Base-by-base conservation (phyloP, 2,113 vertebrate genomes). In the Hemichromis elongatus region DNA sequence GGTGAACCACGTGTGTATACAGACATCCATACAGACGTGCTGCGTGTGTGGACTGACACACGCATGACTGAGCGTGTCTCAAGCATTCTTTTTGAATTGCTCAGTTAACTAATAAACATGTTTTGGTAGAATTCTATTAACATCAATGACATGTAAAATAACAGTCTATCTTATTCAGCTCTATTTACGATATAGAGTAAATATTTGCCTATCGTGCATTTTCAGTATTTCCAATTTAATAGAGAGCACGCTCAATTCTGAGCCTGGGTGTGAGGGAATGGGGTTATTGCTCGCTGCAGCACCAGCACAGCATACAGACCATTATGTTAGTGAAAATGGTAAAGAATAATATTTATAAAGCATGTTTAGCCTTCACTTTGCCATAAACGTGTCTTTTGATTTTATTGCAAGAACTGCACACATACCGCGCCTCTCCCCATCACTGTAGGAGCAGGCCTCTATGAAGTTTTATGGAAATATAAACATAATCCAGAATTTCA, bases 271-370 rank as follows among this genome's bases (percentile, higher is more conserved):
- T 18, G 40, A 70, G 13, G 21, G 66, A 70, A 26, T 10, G 40
- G 8, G 21, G 21, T 63, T 24, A 68, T 3, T 26, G 42, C 37
- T 42, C 13, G 2, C 63, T 68, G 63, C 37, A 68, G 63, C 63
- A 68, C 63, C 37, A 68, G n/a, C 37, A 42, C 63, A 68, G 37
- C 63, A 68, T 24, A 45, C n/a, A 68, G 37, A 68, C 21, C n/a
- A 40, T 42, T 68, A 4, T 42, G n/a, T 68, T 24, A 68, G 40
- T 68, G 63, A 66, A 5, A 35, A 63, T n/a, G 30, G 18, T 63
- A n/a, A 24, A 10, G 37, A 66, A 66, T 3, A 66, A 66, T 40
- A 66, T 66, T 1, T 66, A 40, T n/a, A 68, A 68, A 9, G n/a
- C 35, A 68, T 3, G 3, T 12, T 63, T 18, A 63, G n/a, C 35